Evolutionary conservation across 2,113 vertebrate genomes (phyloP).

Genomic region (Limnothrissa miodon): DNA sequence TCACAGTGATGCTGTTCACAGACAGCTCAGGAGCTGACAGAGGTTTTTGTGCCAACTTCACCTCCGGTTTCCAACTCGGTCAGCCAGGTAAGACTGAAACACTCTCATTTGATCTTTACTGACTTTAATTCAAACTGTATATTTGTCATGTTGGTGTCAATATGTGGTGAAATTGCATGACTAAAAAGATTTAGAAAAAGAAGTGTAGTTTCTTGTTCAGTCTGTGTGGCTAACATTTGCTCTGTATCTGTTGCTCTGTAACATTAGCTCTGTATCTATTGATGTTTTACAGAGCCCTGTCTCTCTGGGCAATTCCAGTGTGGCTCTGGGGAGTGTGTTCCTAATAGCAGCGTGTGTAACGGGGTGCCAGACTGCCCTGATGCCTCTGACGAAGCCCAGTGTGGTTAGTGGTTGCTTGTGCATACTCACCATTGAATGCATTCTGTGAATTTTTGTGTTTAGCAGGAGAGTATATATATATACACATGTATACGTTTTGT

Average conservation of each 20-base stretch:
- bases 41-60: conserved; percentile 92
- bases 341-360: conserved; percentile 73
- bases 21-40: neutral
- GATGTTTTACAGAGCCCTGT: conserved; percentile 75
- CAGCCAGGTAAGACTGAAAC: conserved; percentile 58
- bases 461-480: neutral
- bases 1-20: conserved; percentile 78
- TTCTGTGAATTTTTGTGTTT: neutral
- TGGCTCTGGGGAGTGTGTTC: conserved; percentile 75
- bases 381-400: conserved; percentile 82
- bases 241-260: too few relatives aligned
- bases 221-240: neutral
- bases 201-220: too few relatives aligned
- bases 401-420: conserved; percentile 70
- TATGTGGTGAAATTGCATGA: too few relatives aligned
- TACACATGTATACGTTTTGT: conserved; percentile 24
- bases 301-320: conserved; percentile 74
- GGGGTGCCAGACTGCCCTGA: conserved; percentile 74
- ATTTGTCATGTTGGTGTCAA: too few relatives aligned
- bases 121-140: too few relatives aligned
- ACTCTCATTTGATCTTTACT: neutral
- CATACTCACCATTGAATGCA: conserved; percentile 61
- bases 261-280: too few relatives aligned
- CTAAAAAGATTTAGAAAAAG: too few relatives aligned
- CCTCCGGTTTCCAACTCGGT: conserved; percentile 78